Conservation (phyloP, 2,113 vertebrate species). For the Scomber japonicus region DNA sequence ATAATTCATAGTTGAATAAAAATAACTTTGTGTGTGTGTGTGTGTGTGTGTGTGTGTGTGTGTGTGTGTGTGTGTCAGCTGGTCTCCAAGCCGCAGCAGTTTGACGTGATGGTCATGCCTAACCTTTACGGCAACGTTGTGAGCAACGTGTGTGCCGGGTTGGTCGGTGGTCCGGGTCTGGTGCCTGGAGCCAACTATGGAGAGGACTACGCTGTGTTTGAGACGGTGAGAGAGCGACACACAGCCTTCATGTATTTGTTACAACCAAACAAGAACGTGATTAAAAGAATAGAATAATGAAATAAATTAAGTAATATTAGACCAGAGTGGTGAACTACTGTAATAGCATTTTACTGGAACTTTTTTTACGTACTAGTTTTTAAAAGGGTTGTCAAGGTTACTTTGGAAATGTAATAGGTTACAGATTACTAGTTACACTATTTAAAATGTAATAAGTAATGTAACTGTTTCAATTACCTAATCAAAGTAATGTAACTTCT, state of each 20-base stretch:
- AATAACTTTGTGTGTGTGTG: background rate
- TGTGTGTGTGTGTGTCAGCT: constrained; percentile 72
- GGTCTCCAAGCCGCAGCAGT: constrained; percentile 89
- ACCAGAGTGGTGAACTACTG: no score
- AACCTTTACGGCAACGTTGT: constrained; percentile 91
- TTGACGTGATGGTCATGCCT: constrained; percentile 92
- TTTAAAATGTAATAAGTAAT: no score
- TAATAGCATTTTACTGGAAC: no score
- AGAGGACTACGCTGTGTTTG: constrained; percentile 87
- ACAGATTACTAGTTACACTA: no score
- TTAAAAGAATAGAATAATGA: no score
- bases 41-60: background rate
- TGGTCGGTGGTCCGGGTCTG: constrained; percentile 86
- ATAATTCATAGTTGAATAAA: background rate
- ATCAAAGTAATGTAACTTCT: no score
- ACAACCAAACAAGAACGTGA: background rate
- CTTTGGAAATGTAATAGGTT: no score
- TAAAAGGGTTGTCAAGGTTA: no score
- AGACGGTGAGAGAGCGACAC: constrained; percentile 81
- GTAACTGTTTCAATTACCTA: no score
- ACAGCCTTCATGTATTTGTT: background rate
- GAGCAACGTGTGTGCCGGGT: constrained; percentile 89
- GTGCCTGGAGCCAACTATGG: constrained; percentile 87
- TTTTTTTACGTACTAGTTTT: no score
- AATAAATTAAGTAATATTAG: no score